Conservation (phyloP, 2,797 vertebrate genomes). For the Schizothorax lantsangensis region DNA sequence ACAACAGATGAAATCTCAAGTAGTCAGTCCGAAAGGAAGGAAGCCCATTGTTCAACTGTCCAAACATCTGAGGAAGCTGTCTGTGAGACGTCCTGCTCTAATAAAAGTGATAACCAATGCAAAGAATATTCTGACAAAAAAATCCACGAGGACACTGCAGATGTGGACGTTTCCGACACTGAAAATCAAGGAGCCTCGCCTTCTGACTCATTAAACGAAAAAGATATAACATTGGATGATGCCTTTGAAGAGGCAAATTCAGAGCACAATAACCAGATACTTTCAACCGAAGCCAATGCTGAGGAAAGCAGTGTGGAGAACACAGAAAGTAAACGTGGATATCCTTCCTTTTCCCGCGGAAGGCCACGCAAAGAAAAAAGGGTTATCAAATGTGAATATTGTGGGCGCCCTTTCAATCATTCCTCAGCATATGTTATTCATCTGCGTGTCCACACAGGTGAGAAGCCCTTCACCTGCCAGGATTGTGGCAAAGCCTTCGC, state of each 20-base stretch:
- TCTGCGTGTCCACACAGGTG: constrained; percentile 79
- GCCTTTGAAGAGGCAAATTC: neutral
- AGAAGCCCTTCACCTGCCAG: constrained; percentile 76
- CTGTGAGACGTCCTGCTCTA: neutral
- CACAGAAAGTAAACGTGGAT: neutral
- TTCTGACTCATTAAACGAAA: constrained; percentile 21
- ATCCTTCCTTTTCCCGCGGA: constrained; percentile 43
- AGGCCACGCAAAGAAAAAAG: constrained; percentile 60
- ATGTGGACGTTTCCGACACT: neutral
- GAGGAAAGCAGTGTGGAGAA: neutral
- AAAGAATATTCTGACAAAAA: constrained; percentile 32
- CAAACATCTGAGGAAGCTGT: neutral
- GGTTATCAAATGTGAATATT: constrained; percentile 72
- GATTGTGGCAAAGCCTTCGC: constrained; percentile 78
- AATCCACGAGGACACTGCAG: neutral
- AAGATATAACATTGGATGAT: neutral
- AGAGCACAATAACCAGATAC: constrained; percentile 25
- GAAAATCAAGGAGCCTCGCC: constrained; percentile 4
- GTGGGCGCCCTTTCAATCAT: constrained; percentile 74
- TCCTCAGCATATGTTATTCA: constrained; percentile 79
- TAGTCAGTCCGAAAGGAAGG: constrained; percentile 7
- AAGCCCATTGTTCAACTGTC: neutral
- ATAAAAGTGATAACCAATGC: neutral
- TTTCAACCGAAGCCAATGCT: neutral
- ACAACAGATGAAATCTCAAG: constrained; percentile 1